phyloP scores from a whole-genome alignment of 2,888 invertebrate genomes.

The Penaeus monodon region DNA sequence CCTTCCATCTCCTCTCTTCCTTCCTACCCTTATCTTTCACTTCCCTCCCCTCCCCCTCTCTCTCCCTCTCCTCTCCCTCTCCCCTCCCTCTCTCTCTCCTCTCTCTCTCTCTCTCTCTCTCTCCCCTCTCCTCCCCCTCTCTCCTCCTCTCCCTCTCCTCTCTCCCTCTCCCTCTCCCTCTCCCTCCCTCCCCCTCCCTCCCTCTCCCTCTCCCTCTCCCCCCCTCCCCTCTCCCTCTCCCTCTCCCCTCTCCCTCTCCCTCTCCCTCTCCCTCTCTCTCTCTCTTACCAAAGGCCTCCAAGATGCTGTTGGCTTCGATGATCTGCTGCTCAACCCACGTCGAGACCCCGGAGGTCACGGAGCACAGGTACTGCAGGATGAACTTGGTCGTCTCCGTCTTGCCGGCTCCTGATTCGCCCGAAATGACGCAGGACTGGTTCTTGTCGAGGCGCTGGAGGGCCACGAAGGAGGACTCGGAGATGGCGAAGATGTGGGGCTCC shows the following conservation, averaged over 20 bases:
- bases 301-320: slow-evolving; percentile 90
- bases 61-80: too few species aligned
- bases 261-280: too few species aligned
- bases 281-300: slow-evolving; percentile 88
- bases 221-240: not conserved
- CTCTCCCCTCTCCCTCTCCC: not conserved
- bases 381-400: slow-evolving; percentile 94
- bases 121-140: too few species aligned
- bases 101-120: too few species aligned
- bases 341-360: slow-evolving; percentile 84
- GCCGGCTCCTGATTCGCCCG: slow-evolving; percentile 92
- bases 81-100: too few species aligned
- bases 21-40: too few species aligned
- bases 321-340: slow-evolving; percentile 97
- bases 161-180: too few species aligned
- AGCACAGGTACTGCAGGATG: slow-evolving; percentile 90
- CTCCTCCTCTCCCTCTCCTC: too few species aligned
- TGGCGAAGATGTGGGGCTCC: slow-evolving; percentile 90
- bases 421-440: slow-evolving; percentile 88
- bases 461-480: slow-evolving; percentile 89
- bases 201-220: not conserved
- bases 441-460: slow-evolving; percentile 75
- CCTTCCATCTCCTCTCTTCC: not conserved
- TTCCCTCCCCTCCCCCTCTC: too few species aligned
- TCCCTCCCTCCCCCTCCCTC: too few species aligned